Percentiles rank a stretch among this genome's conserved stretches.
phyloP scores from a whole-genome alignment of 2,113 vertebrate species.

The Centropristis striata region DNA sequence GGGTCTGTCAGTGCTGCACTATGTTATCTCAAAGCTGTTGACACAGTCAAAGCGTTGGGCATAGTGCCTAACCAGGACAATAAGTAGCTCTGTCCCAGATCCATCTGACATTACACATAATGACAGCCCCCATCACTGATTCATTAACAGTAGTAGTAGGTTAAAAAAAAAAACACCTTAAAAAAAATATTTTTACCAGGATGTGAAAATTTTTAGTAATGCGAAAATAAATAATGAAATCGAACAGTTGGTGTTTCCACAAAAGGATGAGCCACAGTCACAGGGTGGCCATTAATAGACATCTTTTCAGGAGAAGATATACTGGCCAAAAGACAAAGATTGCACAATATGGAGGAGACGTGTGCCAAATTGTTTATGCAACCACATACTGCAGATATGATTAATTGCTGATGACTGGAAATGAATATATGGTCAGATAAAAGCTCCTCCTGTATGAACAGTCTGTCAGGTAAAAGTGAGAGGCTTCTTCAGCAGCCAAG shows the following conservation, averaged over 20 bases:
- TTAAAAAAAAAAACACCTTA: neutral
- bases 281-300: slow-evolving; percentile 18
- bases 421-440: neutral
- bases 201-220: neutral
- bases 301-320: neutral
- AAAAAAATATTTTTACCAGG: neutral
- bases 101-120: slow-evolving; percentile 29
- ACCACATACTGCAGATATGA: slow-evolving; percentile 19
- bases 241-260: slow-evolving; percentile 26
- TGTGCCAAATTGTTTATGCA: slow-evolving; percentile 46
- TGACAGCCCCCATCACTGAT: slow-evolving; percentile 13
- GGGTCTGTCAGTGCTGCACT: slow-evolving; percentile 55
- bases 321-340: slow-evolving; percentile 32
- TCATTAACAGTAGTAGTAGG: neutral
- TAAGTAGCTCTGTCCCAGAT: slow-evolving; percentile 48
- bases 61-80: slow-evolving; percentile 43
- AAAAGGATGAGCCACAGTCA: slow-evolving; percentile 8
- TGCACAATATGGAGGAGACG: slow-evolving; percentile 21
- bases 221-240: neutral
- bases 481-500: slow-evolving; percentile 11
- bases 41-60: slow-evolving; percentile 57
- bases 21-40: slow-evolving; percentile 62
- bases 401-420: slow-evolving; percentile 2
- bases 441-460: neutral
- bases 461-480: slow-evolving; percentile 14